Conservation (phyloP, 2,888 invertebrate species). For the Nesidiocoris tenuis region DNA sequence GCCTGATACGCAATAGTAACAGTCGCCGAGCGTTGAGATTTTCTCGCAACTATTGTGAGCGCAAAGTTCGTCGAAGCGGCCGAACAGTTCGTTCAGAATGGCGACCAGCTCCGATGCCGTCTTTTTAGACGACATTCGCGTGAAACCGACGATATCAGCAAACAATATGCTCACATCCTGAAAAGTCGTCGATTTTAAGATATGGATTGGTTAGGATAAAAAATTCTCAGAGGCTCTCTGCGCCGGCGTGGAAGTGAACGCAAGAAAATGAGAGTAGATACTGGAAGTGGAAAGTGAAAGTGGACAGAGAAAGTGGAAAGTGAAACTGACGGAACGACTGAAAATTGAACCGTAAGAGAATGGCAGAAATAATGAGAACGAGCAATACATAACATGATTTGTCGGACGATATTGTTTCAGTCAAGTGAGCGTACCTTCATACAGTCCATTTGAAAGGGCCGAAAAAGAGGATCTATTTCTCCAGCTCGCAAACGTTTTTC, state of each 20-base stretch:
- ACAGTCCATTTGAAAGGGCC: constrained; percentile 95
- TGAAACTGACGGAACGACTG: too few relatives aligned
- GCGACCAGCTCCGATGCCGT: constrained; percentile 93
- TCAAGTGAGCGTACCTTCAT: constrained; percentile 66
- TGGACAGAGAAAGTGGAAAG: too few relatives aligned
- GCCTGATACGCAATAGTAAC: constrained; percentile 93
- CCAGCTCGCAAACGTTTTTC: constrained; percentile 36
- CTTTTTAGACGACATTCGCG: constrained; percentile 94
- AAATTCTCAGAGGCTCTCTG: too few relatives aligned
- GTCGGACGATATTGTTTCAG: too few relatives aligned
- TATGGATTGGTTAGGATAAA: too few relatives aligned
- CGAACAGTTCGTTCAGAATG: constrained; percentile 93
- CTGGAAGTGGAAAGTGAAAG: too few relatives aligned
- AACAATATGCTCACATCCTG: constrained; percentile 89
- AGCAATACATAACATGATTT: too few relatives aligned
- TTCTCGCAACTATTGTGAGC: constrained; percentile 89
- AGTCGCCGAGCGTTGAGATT: constrained; percentile 91
- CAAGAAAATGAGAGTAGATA: too few relatives aligned
- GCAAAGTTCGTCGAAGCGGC: constrained; percentile 90
- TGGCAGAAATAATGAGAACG: too few relatives aligned
- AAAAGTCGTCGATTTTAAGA: too few relatives aligned
- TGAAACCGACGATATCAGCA: constrained; percentile 97
- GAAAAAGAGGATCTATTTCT: constrained; percentile 79
- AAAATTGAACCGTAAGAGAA: too few relatives aligned
- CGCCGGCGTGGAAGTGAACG: too few relatives aligned